Conservation (phyloP, 1,140 invertebrate genomes). For the Vanessa atalanta region DNA sequence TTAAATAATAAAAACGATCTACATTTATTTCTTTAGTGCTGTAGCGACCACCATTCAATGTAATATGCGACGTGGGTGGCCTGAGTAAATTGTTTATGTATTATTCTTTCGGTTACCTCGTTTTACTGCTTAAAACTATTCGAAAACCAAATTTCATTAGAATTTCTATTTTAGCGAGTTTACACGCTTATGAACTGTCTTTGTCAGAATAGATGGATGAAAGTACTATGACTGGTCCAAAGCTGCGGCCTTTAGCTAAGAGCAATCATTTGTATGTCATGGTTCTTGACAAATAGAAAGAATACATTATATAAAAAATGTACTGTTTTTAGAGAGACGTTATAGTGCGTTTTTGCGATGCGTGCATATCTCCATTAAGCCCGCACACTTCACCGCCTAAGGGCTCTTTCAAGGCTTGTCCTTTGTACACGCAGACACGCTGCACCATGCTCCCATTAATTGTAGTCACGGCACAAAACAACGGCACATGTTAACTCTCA, state of each 20-base stretch:
- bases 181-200: neutral
- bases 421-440: constrained; percentile 44
- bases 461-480: constrained; percentile 45
- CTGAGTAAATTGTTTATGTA: constrained; percentile 31
- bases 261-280: constrained; percentile 3
- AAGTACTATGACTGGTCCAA: too few species aligned
- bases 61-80: constrained; percentile 41
- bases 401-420: constrained; percentile 47
- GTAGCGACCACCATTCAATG: constrained; percentile 37
- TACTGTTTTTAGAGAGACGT: constrained; percentile 18
- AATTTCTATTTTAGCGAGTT: constrained; percentile 2
- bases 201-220: neutral
- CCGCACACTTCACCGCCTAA: constrained; percentile 46
- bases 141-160: constrained; percentile 8
- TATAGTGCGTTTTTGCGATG: constrained; percentile 32
- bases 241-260: neutral
- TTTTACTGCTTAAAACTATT: constrained; percentile 28
- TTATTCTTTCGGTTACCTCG: constrained; percentile 26
- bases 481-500: constrained; percentile 40
- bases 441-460: constrained; percentile 45
- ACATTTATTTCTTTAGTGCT: constrained; percentile 44
- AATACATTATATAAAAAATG: constrained; percentile 20
- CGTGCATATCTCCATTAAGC: constrained; percentile 43
- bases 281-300: neutral
- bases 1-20: constrained; percentile 48